Percentiles rank a stretch among this genome's conserved stretches.
Conservation (phyloP, 2,888 invertebrate genomes). For the Iphiclides podalirius region DNA sequence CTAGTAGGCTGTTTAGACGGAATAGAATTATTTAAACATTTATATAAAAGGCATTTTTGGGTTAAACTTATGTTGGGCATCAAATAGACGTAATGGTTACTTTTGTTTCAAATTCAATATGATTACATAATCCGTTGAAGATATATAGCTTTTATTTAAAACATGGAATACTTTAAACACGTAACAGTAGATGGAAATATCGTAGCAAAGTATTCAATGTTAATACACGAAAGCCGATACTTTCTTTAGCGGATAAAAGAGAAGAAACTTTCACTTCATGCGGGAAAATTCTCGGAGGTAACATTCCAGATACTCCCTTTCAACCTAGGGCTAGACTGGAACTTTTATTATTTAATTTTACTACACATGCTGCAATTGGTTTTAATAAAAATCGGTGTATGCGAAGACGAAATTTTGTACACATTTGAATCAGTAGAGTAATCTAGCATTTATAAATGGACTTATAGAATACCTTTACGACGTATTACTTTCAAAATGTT, state of each 20-base stretch:
- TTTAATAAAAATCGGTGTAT: background rate
- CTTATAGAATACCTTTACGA: too few relatives aligned
- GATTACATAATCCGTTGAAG: too few relatives aligned
- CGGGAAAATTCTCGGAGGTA: conserved; percentile 6
- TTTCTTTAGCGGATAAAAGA: conserved; percentile 7
- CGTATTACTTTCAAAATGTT: too few relatives aligned
- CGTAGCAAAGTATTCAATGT: conserved; percentile 8
- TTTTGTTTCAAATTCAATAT: too few relatives aligned
- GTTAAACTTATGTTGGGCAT: too few relatives aligned
- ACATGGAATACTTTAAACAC: background rate
- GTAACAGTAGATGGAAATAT: conserved; percentile 11
- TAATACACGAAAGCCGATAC: conserved; percentile 8
- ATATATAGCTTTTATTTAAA: too few relatives aligned
- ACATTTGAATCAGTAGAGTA: too few relatives aligned
- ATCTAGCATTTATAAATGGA: too few relatives aligned
- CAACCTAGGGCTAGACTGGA: background rate
- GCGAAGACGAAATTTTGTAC: background rate
- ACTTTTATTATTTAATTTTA: background rate
- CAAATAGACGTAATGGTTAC: too few relatives aligned
- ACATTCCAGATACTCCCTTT: background rate
- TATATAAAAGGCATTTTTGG: too few relatives aligned
- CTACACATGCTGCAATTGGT: background rate
- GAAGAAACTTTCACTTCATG: conserved; percentile 14
- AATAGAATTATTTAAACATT: too few relatives aligned
- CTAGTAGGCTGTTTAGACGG: too few relatives aligned